These are phyloP conservation scores for Octonoba sinensis DNA, from an alignment of 2,888 invertebrate genomes.

Conservation along the genomic window DNA sequence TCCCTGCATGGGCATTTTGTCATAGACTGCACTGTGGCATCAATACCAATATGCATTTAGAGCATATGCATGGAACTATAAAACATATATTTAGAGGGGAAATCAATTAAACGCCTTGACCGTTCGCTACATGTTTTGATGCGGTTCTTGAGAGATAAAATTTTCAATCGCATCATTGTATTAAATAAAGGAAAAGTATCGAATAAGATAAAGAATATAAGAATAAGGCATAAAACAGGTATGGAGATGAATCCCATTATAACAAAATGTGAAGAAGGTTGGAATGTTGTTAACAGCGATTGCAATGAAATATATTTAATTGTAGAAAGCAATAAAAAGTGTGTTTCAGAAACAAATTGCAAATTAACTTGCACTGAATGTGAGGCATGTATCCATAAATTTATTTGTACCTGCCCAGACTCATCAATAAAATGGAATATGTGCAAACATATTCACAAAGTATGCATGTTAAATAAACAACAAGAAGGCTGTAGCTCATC, in stretches of 20 bases:
- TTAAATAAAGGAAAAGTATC: conserved; percentile 5
- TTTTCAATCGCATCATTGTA: conserved; percentile 3
- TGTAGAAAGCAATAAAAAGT: not conserved
- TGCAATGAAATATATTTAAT: not conserved
- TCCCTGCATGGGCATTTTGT: conserved; percentile 34
- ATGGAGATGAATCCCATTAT: not conserved
- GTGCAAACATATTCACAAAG: conserved; percentile 39
- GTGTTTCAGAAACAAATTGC: not conserved
- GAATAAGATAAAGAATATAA: not conserved
- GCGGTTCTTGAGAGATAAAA: conserved; percentile 4
- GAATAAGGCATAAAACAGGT: too few species aligned
- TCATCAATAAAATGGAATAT: too few species aligned
- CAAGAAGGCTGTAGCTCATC: not conserved
- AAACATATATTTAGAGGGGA: conserved; percentile 26
- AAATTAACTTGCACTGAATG: too few species aligned
- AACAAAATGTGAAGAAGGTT: not conserved
- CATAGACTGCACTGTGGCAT: conserved; percentile 21
- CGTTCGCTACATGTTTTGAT: conserved; percentile 16
- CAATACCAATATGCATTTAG: conserved; percentile 47
- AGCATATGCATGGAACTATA: conserved; percentile 36
- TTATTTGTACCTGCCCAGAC: too few species aligned
- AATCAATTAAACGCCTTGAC: conserved; percentile 18
- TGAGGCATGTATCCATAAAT: too few species aligned
- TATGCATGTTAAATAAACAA: not conserved
- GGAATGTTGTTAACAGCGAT: not conserved